Evolutionary conservation across 2,113 vertebrate genomes (phyloP).

Genomic region (Gobio gobio): DNA sequence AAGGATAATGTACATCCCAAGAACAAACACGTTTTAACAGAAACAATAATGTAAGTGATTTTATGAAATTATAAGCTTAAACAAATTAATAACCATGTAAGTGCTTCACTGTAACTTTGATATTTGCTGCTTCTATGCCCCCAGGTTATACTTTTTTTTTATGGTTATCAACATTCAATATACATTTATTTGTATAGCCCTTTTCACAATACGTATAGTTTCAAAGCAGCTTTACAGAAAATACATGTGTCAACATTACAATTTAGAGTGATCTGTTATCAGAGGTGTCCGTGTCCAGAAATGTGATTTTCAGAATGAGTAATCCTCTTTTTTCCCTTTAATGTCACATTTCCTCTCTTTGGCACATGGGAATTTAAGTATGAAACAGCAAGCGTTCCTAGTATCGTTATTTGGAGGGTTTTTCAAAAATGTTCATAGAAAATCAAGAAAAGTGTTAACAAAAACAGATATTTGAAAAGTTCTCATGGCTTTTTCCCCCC

Average conservation of each 20-base stretch:
- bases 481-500: neutral
- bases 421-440: neutral
- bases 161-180: too few species aligned
- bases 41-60: too few species aligned
- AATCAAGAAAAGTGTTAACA: neutral
- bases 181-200: too few species aligned
- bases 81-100: too few species aligned
- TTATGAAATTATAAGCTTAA: too few species aligned
- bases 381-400: neutral
- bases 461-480: neutral
- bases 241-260: too few species aligned
- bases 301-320: neutral
- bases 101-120: neutral
- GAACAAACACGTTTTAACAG: neutral
- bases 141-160: neutral
- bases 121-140: neutral
- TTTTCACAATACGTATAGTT: too few species aligned
- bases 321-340: neutral
- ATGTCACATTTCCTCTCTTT: neutral
- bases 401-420: too few species aligned
- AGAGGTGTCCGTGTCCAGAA: too few species aligned
- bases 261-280: too few species aligned
- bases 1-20: neutral
- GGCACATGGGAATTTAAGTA: neutral
- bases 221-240: too few species aligned